Percentiles rank a stretch among this genome's conserved stretches.
Conservation (phyloP, 2,888 invertebrate species). For the Acronicta leporina region DNA sequence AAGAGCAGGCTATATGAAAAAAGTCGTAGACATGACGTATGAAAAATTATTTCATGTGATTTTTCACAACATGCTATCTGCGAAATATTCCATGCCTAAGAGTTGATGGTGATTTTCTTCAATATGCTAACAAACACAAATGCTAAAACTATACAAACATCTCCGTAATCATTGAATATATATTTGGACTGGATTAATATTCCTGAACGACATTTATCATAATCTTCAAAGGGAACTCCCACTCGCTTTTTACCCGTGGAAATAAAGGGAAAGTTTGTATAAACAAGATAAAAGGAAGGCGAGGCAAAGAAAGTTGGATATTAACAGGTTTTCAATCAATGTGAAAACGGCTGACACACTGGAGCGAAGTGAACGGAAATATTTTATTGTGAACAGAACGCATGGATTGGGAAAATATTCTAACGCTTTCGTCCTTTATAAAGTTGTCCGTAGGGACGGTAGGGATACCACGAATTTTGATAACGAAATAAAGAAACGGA, state of each 20-base stretch:
- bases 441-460: constrained; percentile 61
- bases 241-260: constrained; percentile 29
- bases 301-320: constrained; percentile 48
- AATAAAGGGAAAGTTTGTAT: constrained; percentile 42
- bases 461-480: constrained; percentile 33
- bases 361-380: constrained; percentile 55
- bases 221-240: constrained; percentile 32
- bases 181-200: constrained; percentile 42
- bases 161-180: constrained; percentile 18
- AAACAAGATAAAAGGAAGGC: constrained; percentile 38
- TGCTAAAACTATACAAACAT: constrained; percentile 14
- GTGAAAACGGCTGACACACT: constrained; percentile 53
- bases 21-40: too few species aligned
- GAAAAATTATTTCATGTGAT: too few species aligned
- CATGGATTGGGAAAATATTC: constrained; percentile 66
- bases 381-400: constrained; percentile 66
- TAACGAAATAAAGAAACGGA: constrained; percentile 13
- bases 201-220: constrained; percentile 39
- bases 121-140: constrained; percentile 18
- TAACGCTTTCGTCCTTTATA: constrained; percentile 66
- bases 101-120: not conserved
- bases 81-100: too few species aligned
- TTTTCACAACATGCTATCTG: too few species aligned
- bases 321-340: constrained; percentile 59
- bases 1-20: too few species aligned